phyloP scores from a whole-genome alignment of 2,113 vertebrate species.

The Acrocephalus kingi region DNA sequence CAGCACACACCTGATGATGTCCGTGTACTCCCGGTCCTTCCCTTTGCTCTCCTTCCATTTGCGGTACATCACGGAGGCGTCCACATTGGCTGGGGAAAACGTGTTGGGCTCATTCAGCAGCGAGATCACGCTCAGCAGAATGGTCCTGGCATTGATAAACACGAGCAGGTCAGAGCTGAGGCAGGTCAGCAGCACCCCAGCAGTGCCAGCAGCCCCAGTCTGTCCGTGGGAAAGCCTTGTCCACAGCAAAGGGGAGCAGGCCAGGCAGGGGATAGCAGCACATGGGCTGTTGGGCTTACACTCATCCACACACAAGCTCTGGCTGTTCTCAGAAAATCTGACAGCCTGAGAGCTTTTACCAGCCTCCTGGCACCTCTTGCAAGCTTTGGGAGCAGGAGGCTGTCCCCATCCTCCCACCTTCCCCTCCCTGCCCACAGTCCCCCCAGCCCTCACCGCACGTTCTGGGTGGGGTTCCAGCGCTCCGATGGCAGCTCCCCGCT shows the following conservation, averaged over 20 bases:
- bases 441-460: slow-evolving; percentile 82
- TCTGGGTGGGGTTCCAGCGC: slow-evolving; percentile 96
- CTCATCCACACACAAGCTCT: background rate
- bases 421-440: background rate
- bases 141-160: slow-evolving; percentile 77
- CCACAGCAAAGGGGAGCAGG: background rate
- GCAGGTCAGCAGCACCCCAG: accelerated
- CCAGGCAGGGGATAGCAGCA: background rate
- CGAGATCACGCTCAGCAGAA: slow-evolving; percentile 94
- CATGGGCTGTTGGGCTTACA: accelerated
- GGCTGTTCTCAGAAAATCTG: background rate
- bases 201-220: background rate
- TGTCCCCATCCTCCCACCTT: background rate
- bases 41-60: slow-evolving; percentile 97
- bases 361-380: background rate
- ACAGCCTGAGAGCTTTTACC: background rate
- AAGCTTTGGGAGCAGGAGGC: background rate
- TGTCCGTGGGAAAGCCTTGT: background rate
- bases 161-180: accelerated
- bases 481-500: slow-evolving; percentile 93
- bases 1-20: slow-evolving; percentile 89
- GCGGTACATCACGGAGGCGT: slow-evolving; percentile 96
- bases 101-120: slow-evolving; percentile 97
- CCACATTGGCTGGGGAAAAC: slow-evolving; percentile 93
- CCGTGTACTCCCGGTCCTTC: slow-evolving; percentile 90